These are phyloP conservation scores for Lepidurus packardi DNA, from an alignment of 1,140 invertebrate genomes.

Conservation along the genomic window DNA sequence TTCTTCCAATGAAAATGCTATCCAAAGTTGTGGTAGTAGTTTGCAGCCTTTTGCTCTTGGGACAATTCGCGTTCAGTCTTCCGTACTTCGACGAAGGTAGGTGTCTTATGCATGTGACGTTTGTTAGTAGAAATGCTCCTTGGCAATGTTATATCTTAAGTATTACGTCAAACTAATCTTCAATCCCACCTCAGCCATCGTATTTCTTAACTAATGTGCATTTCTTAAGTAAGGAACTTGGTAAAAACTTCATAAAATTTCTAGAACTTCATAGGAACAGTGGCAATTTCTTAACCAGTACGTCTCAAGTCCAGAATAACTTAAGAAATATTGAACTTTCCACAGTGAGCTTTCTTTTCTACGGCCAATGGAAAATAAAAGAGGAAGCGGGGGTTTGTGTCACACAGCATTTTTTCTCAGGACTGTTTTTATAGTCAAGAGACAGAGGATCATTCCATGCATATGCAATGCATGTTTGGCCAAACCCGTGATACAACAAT, in stretches of 20 bases:
- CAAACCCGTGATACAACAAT: background rate
- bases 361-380: background rate
- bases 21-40: background rate
- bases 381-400: background rate
- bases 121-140: no score
- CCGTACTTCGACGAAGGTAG: background rate
- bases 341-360: background rate
- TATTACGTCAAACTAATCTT: background rate
- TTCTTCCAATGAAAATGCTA: background rate
- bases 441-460: background rate
- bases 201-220: no score
- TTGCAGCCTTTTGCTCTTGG: slow-evolving; percentile 5
- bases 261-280: no score
- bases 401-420: background rate
- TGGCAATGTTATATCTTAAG: background rate
- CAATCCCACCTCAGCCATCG: background rate
- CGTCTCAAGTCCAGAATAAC: no score
- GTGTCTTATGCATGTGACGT: background rate
- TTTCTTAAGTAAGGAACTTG: no score
- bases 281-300: no score
- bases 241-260: no score
- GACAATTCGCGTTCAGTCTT: background rate
- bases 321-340: background rate
- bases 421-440: slow-evolving; percentile 1
- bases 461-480: background rate